These are phyloP conservation scores for Phoxinus dragarum DNA, from an alignment of 2,797 vertebrate species.

Conservation along the genomic window DNA sequence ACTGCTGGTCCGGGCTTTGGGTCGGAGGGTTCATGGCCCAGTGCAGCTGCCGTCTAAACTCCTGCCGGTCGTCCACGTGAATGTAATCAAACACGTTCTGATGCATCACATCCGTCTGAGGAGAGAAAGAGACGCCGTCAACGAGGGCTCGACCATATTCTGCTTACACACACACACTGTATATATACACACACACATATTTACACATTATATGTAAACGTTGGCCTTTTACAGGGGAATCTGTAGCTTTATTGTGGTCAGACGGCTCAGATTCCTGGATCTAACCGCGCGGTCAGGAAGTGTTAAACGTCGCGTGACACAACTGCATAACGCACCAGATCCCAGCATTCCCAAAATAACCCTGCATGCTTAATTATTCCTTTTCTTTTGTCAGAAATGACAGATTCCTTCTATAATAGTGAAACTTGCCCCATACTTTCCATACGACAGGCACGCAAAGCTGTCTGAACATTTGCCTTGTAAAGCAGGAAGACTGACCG, in stretches of 20 bases:
- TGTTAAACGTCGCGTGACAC: conserved; percentile 74
- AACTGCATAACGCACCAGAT: conserved; percentile 63
- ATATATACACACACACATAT: too few relatives aligned
- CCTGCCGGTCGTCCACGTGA: conserved; percentile 94
- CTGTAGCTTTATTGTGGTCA: conserved; percentile 8
- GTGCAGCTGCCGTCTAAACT: conserved; percentile 93
- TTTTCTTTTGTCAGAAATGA: conserved; percentile 79
- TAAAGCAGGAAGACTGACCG: conserved; percentile 76
- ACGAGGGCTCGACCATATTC: neutral
- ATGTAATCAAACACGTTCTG: conserved; percentile 97
- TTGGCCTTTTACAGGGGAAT: neutral
- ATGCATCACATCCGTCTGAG: conserved; percentile 98
- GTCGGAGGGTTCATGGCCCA: conserved; percentile 96
- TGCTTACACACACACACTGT: too few relatives aligned
- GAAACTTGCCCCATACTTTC: conserved; percentile 76
- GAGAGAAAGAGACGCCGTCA: neutral
- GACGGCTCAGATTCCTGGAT: conserved; percentile 4
- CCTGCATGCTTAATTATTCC: conserved; percentile 71
- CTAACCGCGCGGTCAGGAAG: neutral
- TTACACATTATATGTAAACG: neutral
- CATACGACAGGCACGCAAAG: conserved; percentile 78
- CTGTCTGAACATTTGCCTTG: conserved; percentile 79
- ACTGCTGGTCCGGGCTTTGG: conserved; percentile 73
- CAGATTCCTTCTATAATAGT: conserved; percentile 78
- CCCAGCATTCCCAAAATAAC: conserved; percentile 54